These are phyloP conservation scores for Dasyurus viverrinus DNA, from an alignment of 2,113 vertebrate species.

Conservation along the genomic window DNA sequence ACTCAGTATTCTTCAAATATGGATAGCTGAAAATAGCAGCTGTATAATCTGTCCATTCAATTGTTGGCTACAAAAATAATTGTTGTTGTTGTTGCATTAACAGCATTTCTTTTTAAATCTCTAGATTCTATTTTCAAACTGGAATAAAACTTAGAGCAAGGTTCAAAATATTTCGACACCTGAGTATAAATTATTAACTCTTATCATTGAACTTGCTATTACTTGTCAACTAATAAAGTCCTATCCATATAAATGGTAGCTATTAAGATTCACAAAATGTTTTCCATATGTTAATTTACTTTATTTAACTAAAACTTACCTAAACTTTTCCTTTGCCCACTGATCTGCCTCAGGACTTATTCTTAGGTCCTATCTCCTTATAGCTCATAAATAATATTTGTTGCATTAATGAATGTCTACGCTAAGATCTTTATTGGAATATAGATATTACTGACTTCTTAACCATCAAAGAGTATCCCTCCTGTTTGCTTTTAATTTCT, in stretches of 20 bases:
- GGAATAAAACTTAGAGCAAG: slow-evolving; percentile 3
- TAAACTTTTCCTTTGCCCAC: neutral
- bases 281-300: neutral
- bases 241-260: neutral
- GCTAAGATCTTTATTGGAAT: slow-evolving; percentile 42
- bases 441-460: slow-evolving; percentile 17
- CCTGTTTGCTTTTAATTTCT: neutral
- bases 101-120: neutral
- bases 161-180: slow-evolving; percentile 18
- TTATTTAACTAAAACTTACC: neutral
- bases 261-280: neutral
- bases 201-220: slow-evolving; percentile 33
- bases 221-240: neutral
- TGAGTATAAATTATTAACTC: slow-evolving; percentile 38
- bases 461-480: neutral
- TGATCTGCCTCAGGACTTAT: neutral
- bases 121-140: slow-evolving; percentile 22
- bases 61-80: neutral
- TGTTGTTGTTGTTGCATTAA: neutral
- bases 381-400: neutral
- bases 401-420: neutral
- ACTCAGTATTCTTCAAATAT: neutral
- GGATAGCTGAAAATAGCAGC: slow-evolving; percentile 11
- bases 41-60: neutral
- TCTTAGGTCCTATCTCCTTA: neutral